Evolutionary conservation across 2,797 vertebrate genomes (phyloP), one percentile per base, ranked within the genome.

Genomic region (Micropoecilia bifurca): DNA sequence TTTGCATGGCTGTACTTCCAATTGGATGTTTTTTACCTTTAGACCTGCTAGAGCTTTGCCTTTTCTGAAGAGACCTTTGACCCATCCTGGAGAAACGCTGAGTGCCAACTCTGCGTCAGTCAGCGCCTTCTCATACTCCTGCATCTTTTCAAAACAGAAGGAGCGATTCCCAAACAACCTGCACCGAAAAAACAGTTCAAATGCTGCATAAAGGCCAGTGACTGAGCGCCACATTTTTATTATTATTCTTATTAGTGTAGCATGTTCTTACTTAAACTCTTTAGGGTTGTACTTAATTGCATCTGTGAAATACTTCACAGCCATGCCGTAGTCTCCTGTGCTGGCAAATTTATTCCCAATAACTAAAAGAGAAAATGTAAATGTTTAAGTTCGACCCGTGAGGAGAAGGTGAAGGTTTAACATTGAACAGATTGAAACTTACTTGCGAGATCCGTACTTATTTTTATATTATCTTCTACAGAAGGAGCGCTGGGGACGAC

Each of bases 91-190:
- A 57, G 25, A 88, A 48, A 99, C 92, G 25, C 82, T 91, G 43
- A 98, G 94, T 0, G 96, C 95, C 20, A 95, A 73, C 84, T 96
- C 95, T 0, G 98, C 97, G 0, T 99, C 98, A 0, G 71, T 74
- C 85, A 99, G 94, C 0, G 97, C 96, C 80, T 96, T 96, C 9
- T 86, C 83, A 1, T 94, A 97, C 4, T 95, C 88, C 28, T 92
- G 93, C 84, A 97, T 90, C 84, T 94, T 96, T 85, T 99, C 98
- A 71, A 97, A 97, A 93, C 97, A 98, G 90, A 96, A 98, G 0
- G 98, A 97, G 7, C 97, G 97, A 91, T 98, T 99, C 53, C 97
- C 97, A 79, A 98, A 97, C 80, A 98, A 90, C 89, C 97, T 98
- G 90, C 0, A 2, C 77, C 4, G 78, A 33, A 87, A 28, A 0